A percentile compares a stretch with the other conserved stretches of the same genome.
Conservation (phyloP, 2,888 invertebrate species). For the Troides helena region DNA sequence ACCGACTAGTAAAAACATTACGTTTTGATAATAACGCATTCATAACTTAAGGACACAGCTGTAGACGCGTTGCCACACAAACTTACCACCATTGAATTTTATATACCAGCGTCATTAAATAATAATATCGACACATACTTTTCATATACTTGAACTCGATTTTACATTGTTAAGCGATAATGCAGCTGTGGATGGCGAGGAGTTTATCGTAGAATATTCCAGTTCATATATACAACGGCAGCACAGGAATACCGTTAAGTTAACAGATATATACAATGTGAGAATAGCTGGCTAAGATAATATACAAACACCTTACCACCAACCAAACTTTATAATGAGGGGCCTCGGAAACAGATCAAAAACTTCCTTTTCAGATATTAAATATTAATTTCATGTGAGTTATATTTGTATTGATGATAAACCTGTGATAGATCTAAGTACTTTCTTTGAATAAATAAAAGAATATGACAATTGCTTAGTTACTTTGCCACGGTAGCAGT, state of each 20-base stretch:
- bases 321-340: not conserved
- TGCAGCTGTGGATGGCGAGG: not conserved
- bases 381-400: too few species aligned
- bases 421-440: too few species aligned
- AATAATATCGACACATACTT: not conserved
- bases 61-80: conserved; percentile 2
- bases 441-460: too few species aligned
- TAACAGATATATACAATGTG: not conserved
- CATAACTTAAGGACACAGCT: conserved; percentile 14
- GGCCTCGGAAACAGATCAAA: not conserved
- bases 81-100: not conserved
- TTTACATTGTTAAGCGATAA: not conserved
- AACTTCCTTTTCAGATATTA: too few species aligned
- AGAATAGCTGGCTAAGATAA: too few species aligned
- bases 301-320: too few species aligned
- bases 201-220: not conserved
- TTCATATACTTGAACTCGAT: not conserved
- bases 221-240: not conserved
- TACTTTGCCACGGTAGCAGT: too few species aligned
- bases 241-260: not conserved
- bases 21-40: conserved; percentile 21
- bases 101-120: not conserved
- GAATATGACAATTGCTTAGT: too few species aligned
- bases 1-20: conserved; percentile 23
- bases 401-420: too few species aligned